A percentile compares a stretch with the other conserved stretches of the same genome.
These are phyloP conservation scores for Tenthredo distinguenda DNA, from an alignment of 2,888 invertebrate species.

Conservation along the genomic window DNA sequence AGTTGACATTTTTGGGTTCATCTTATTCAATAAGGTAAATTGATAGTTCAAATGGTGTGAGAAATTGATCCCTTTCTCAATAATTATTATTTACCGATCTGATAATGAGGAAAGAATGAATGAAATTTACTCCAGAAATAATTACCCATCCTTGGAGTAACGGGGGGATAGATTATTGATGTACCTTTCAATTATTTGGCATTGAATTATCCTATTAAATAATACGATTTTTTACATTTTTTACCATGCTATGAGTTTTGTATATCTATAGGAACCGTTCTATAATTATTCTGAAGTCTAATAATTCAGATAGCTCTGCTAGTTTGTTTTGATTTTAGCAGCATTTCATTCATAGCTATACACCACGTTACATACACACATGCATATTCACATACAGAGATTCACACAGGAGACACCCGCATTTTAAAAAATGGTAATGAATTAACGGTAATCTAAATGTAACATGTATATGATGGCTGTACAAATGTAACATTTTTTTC, in stretches of 20 bases:
- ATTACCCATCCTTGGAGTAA: neutral
- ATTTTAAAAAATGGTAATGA: conserved; percentile 69
- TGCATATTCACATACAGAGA: conserved; percentile 59
- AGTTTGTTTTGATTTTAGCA: conserved; percentile 67
- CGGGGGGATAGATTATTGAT: neutral
- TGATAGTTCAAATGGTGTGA: neutral
- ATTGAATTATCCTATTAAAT: neutral
- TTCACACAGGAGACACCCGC: conserved; percentile 59
- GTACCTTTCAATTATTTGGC: neutral
- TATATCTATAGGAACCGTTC: conserved; percentile 34
- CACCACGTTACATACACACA: conserved; percentile 61
- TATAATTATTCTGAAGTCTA: conserved; percentile 53
- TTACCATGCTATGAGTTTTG: neutral
- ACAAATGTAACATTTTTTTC: conserved; percentile 79
- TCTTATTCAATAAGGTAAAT: neutral
- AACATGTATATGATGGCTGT: conserved; percentile 79
- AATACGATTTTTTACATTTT: conserved; percentile 4
- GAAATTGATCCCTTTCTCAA: neutral
- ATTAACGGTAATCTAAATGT: conserved; percentile 76
- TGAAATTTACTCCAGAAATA: neutral
- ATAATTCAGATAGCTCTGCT: conserved; percentile 65
- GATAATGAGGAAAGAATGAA: neutral
- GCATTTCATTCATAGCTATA: conserved; percentile 71
- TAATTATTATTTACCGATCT: neutral
- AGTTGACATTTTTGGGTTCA: neutral